Conservation (phyloP, 2,888 invertebrate species). For the Hydrotaea cyrtoneurina region DNA sequence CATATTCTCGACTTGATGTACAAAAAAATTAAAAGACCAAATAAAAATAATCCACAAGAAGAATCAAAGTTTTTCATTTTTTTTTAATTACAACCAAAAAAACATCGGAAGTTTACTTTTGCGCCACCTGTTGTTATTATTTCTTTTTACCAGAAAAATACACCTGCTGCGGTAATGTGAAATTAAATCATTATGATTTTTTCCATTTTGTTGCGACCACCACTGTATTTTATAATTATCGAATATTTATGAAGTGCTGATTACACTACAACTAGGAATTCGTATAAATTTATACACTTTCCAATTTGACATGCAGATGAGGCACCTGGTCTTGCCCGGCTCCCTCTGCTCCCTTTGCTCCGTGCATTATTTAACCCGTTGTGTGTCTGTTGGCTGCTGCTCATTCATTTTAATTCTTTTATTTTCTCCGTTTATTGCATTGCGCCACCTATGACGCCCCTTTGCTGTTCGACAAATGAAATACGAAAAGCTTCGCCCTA, state of each 20-base stretch:
- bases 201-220: neutral
- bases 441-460: neutral
- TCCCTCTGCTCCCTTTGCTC: neutral
- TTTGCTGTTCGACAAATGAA: slow-evolving; percentile 34
- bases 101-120: too few species aligned
- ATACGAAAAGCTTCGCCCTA: slow-evolving; percentile 85
- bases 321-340: too few species aligned
- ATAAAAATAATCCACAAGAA: too few species aligned
- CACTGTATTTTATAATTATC: slow-evolving; percentile 46
- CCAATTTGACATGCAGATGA: slow-evolving; percentile 1
- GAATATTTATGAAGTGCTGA: slow-evolving; percentile 59
- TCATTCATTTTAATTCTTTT: slow-evolving; percentile 2
- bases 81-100: too few species aligned
- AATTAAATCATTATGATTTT: neutral
- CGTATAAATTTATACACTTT: neutral
- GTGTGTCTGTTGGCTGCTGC: neutral
- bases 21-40: too few species aligned
- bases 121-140: too few species aligned
- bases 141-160: too few species aligned
- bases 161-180: too few species aligned
- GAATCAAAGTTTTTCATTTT: too few species aligned
- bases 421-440: neutral
- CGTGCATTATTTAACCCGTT: slow-evolving; percentile 6
- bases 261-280: slow-evolving; percentile 53
- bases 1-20: too few species aligned